Conservation (phyloP, 2,888 invertebrate species). For the Drosophila acutilabella region DNA sequence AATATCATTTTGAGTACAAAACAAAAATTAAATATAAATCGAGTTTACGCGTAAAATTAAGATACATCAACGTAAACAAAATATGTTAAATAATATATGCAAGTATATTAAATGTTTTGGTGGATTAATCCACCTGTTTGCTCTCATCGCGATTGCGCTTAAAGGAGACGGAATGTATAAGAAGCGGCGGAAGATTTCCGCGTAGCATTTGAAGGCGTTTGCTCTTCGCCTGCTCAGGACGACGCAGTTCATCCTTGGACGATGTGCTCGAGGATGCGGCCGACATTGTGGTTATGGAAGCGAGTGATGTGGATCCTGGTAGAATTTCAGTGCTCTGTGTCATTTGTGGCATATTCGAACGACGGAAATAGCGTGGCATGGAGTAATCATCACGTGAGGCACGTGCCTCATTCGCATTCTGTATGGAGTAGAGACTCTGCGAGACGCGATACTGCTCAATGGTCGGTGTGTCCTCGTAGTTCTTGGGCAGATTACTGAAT, state of each 20-base stretch:
- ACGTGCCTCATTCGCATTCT: conserved; percentile 85
- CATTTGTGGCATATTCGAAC: conserved; percentile 80
- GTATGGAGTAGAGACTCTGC: conserved; percentile 85
- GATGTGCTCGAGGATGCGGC: conserved; percentile 62
- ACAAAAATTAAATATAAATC: background rate
- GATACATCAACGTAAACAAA: conserved; percentile 11
- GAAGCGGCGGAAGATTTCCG: conserved; percentile 83
- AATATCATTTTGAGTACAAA: conserved; percentile 15
- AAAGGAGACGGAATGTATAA: conserved; percentile 84
- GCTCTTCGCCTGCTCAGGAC: conserved; percentile 82
- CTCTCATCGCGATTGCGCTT: conserved; percentile 81
- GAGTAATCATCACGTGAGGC: conserved; percentile 87
- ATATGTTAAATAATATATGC: conserved; percentile 1
- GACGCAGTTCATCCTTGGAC: conserved; percentile 71
- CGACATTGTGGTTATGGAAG: conserved; percentile 55
- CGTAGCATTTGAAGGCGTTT: conserved; percentile 84
- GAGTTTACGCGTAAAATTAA: conserved; percentile 17
- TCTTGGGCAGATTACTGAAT: conserved; percentile 84
- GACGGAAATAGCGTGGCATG: conserved; percentile 88
- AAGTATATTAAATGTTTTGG: background rate
- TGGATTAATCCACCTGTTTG: conserved; percentile 76
- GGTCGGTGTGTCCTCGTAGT: conserved; percentile 85
- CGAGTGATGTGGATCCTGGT: conserved; percentile 65
- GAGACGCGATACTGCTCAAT: conserved; percentile 85
- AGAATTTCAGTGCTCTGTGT: conserved; percentile 82